Evolutionary conservation across 92 coral and sea anemone genomes (phyloP).

Genomic region (Actinostola sp.): DNA sequence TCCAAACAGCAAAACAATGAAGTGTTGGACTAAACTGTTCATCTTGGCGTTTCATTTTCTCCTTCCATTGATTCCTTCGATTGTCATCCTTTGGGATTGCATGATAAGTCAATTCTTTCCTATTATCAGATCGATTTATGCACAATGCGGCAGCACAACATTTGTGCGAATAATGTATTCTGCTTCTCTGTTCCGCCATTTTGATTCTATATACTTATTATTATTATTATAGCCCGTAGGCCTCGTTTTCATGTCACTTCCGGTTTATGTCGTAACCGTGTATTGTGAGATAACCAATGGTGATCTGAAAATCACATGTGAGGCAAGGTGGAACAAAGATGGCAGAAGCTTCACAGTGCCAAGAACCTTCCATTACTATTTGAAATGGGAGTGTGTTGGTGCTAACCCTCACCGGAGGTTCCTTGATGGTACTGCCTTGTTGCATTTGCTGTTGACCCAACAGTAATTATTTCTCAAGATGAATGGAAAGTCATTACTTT

Average conservation of each 20-base stretch:
- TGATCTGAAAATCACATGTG: constrained; percentile 56
- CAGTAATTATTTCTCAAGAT: constrained; percentile 46
- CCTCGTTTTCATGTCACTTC: too few relatives aligned
- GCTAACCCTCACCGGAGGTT: constrained; percentile 48
- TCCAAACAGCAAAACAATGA: constrained; percentile 41
- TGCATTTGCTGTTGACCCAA: constrained; percentile 32
- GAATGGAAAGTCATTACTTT: constrained; percentile 55
- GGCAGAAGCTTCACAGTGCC: constrained; percentile 58
- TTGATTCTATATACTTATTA: too few relatives aligned
- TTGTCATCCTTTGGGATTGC: constrained; percentile 28
- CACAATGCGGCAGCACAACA: constrained; percentile 44
- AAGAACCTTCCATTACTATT: constrained; percentile 62
- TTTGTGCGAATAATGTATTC: constrained; percentile 35
- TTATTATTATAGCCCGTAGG: too few relatives aligned
- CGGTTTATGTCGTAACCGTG: too few relatives aligned
- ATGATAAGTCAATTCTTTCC: constrained; percentile 37
- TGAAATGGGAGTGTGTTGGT: constrained; percentile 50
- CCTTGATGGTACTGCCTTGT: constrained; percentile 35
- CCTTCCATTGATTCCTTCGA: constrained; percentile 27
- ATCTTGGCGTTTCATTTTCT: constrained; percentile 28
- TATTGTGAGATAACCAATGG: constrained; percentile 47
- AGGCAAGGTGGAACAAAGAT: constrained; percentile 60
- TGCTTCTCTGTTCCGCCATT: not conserved
- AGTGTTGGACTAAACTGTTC: constrained; percentile 16
- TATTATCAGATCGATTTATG: constrained; percentile 33